A percentile compares a stretch with the other conserved stretches of the same genome.
These are phyloP conservation scores for Lithophane leautieri DNA, from an alignment of 2,888 invertebrate genomes.

Conservation along the genomic window DNA sequence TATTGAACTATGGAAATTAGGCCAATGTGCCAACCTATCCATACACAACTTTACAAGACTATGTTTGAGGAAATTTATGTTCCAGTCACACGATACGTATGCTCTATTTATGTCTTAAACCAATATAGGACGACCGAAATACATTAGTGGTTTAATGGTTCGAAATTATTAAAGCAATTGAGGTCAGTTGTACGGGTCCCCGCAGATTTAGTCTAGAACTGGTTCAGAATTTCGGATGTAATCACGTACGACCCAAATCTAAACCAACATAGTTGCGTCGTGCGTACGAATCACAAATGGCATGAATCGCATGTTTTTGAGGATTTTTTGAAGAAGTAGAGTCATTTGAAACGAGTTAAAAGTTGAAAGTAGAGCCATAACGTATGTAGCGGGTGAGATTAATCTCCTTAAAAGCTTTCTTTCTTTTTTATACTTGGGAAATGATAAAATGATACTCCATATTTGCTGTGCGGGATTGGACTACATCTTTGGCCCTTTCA, in stretches of 20 bases:
- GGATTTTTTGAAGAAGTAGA: constrained; percentile 34
- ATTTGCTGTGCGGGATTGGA: too few species aligned
- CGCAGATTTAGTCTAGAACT: constrained; percentile 74
- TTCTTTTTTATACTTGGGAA: background rate
- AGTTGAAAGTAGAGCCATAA: constrained; percentile 13
- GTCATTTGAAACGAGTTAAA: constrained; percentile 21
- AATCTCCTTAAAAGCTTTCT: background rate
- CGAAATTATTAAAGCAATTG: constrained; percentile 70
- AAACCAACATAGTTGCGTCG: constrained; percentile 73
- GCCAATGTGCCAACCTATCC: constrained; percentile 77
- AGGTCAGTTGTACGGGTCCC: constrained; percentile 74
- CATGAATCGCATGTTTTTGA: constrained; percentile 52
- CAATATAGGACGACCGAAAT: constrained; percentile 63
- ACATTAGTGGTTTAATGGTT: constrained; percentile 60
- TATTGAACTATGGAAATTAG: constrained; percentile 82
- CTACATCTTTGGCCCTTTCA: too few species aligned
- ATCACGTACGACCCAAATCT: constrained; percentile 84
- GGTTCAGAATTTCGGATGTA: constrained; percentile 72
- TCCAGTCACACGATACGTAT: constrained; percentile 61
- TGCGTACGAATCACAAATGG: constrained; percentile 68
- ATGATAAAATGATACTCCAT: too few species aligned
- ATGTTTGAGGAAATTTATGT: constrained; percentile 66
- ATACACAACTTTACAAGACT: constrained; percentile 58
- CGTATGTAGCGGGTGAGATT: background rate
- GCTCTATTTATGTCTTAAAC: constrained; percentile 68